Conservation (phyloP, 2,888 invertebrate species). For the Sinotaia quadrata region DNA sequence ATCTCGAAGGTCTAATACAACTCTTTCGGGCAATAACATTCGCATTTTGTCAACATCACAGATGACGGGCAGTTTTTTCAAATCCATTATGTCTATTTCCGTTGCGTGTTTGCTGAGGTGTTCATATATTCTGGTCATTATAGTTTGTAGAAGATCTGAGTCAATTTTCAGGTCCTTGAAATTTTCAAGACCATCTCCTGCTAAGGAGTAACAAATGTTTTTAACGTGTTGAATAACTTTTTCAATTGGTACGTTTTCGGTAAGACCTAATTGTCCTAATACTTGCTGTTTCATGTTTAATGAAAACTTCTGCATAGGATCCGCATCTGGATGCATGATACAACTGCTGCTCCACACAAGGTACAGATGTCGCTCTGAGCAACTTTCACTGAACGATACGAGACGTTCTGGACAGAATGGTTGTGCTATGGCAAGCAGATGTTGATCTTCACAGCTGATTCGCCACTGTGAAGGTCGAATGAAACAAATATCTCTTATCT, state of each 20-base stretch:
- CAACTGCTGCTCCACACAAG: constrained; percentile 10
- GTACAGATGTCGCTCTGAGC: not conserved
- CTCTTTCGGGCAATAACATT: constrained; percentile 32
- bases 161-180: too few relatives aligned
- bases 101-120: not conserved
- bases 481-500: not conserved
- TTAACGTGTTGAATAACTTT: not conserved
- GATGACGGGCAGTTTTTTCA: constrained; percentile 3
- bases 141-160: not conserved
- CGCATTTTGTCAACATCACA: constrained; percentile 1
- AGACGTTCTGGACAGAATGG: constrained; percentile 2
- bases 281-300: not conserved
- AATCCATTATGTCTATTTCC: not conserved
- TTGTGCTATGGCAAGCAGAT: not conserved
- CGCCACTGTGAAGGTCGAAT: not conserved
- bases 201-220: not conserved
- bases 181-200: too few relatives aligned
- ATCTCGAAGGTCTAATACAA: constrained; percentile 34
- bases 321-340: not conserved
- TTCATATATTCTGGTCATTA: constrained; percentile 10
- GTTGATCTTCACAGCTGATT: not conserved
- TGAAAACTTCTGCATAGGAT: not conserved
- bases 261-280: not conserved
- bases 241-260: not conserved
- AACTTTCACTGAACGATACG: constrained; percentile 1